Evolutionary conservation across 2,888 invertebrate genomes (phyloP).

Genomic region (Cancer borealis): DNA sequence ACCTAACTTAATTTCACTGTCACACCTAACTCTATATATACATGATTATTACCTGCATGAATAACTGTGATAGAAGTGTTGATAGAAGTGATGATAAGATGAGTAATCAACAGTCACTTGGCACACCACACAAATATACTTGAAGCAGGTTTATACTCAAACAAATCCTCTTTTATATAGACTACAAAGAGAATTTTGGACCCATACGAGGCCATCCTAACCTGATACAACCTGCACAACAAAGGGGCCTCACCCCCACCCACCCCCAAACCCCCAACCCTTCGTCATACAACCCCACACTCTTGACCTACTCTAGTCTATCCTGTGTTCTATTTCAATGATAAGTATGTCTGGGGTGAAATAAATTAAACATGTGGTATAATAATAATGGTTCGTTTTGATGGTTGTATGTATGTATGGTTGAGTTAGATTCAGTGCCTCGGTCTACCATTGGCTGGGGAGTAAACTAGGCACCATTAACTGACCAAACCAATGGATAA

Average conservation of each 20-base stretch:
- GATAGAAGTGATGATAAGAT: neutral
- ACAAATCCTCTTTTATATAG: neutral
- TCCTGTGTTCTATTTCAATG: neutral
- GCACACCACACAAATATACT: neutral
- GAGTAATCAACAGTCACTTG: neutral
- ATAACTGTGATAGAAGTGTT: neutral
- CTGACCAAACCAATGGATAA: neutral
- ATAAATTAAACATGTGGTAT: no score
- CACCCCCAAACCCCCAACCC: neutral
- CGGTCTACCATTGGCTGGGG: neutral
- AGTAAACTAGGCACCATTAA: constrained; percentile 16
- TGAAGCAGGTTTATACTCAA: neutral
- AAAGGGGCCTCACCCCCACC: constrained; percentile 5
- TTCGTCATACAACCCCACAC: neutral
- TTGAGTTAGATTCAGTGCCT: neutral
- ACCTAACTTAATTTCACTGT: neutral
- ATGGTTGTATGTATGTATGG: neutral
- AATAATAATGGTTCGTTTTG: neutral
- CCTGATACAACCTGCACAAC: constrained; percentile 17
- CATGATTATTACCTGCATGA: neutral
- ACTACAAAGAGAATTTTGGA: neutral
- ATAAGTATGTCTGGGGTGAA: neutral
- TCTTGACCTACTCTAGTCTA: neutral
- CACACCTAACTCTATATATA: neutral
- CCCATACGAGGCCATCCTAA: neutral